Base-by-base conservation (phyloP, 1,140 invertebrate species). In the Vollenhovia emeryi region DNA sequence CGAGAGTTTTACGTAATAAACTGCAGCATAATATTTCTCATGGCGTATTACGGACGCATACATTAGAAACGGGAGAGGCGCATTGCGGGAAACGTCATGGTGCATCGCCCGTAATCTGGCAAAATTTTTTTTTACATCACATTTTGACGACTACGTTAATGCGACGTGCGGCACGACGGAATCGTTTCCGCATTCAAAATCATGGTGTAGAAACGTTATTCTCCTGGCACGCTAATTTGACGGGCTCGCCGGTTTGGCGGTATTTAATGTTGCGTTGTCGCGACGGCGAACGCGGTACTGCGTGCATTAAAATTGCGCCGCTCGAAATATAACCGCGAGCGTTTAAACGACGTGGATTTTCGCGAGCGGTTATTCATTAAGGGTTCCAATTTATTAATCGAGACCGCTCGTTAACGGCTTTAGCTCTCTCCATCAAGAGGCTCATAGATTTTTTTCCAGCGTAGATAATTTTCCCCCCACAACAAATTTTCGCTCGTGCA, bases 201-300 rank as follows among this genome's bases (percentile, higher is more conserved):
- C 36, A 50, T 86, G 43, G 24, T 33, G 60, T 11, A 11, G 59
- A 40, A 69, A 71, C 78, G 68, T 68, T 69, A 82, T 50, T 71
- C 40, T 33, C 21, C 9, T 15, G 48, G 13, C 45, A 33, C 57
- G 86, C 13, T 86, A 86, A 87, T 87, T 86, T 69, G 55, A 66
- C 40, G 64, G 21, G 6, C 27, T 43, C 24, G 11, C 69, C 48
- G 57, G 43, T 74, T 86, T 15, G 48, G 60, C 69, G 6, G 59
- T 76, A 68, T 60, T 73, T 87, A 87, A 87, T 87, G 59, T 36
- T 33, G 48, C 75, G 55, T 68, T 60, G 68, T 75, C 62, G 86
- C 85, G 60, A 33, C n/a, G 68, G 45, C 66, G 27, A 40, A 79
- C 8, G 33, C 18, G 36, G 36, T 45, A 21, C 40, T 13, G 40